These are phyloP conservation scores for Diachasmimorpha longicaudata DNA, from an alignment of 1,140 invertebrate species.

Conservation along the genomic window DNA sequence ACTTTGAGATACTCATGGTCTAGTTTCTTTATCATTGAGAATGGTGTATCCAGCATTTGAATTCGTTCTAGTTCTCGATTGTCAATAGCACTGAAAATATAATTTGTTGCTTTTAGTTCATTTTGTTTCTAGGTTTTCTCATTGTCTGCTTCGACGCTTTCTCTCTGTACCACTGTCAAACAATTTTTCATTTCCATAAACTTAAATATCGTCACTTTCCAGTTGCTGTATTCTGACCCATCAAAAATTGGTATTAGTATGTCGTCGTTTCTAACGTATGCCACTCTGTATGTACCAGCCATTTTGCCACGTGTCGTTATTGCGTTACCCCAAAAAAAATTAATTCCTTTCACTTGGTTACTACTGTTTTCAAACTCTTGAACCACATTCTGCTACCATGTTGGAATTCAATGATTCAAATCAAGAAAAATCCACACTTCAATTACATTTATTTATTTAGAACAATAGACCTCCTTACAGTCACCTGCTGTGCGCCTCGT, in stretches of 20 bases:
- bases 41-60: constrained; percentile 26
- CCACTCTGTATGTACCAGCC: too few species aligned
- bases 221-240: background rate
- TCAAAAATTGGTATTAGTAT: background rate
- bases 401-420: too few species aligned
- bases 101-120: constrained; percentile 37
- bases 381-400: too few species aligned
- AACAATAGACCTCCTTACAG: too few species aligned
- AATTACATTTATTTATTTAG: too few species aligned
- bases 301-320: too few species aligned
- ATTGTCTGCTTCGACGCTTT: background rate
- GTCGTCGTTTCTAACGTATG: background rate
- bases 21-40: constrained; percentile 41
- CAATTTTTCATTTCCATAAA: background rate
- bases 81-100: constrained; percentile 36
- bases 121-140: constrained; percentile 32
- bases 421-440: too few species aligned
- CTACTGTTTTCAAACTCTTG: too few species aligned
- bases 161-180: background rate
- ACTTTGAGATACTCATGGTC: constrained; percentile 38
- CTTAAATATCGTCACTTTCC: background rate
- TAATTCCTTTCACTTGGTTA: too few species aligned
- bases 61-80: constrained; percentile 40
- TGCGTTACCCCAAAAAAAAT: too few species aligned
- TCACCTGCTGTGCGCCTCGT: too few species aligned